A percentile compares a stretch with the other conserved stretches of the same genome.
Conservation (phyloP, 2,797 vertebrate species). For the Characodon lateralis region DNA sequence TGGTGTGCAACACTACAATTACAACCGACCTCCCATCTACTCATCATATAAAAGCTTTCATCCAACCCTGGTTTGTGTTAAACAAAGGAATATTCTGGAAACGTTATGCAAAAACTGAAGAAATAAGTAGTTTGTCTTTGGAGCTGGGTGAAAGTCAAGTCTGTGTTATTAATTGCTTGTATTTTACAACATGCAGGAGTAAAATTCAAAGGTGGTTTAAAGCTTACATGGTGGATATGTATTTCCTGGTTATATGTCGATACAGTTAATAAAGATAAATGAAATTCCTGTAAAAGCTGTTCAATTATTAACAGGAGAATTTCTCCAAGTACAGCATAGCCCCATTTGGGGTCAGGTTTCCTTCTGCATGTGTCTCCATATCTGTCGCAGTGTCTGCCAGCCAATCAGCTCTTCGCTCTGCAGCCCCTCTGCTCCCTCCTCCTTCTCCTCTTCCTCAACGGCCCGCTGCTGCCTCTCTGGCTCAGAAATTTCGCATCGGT, state of each 20-base stretch:
- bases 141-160: neutral
- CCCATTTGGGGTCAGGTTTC: neutral
- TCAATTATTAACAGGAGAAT: neutral
- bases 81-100: neutral
- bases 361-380: neutral
- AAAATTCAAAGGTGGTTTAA: neutral
- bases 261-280: neutral
- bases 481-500: constrained; percentile 30
- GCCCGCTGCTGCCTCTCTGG: neutral
- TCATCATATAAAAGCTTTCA: neutral
- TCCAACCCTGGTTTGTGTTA: neutral
- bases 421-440: neutral
- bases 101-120: neutral
- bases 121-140: neutral
- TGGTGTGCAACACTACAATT: too few species aligned
- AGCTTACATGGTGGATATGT: neutral
- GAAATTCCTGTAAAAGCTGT: neutral
- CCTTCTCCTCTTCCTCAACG: too few species aligned
- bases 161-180: neutral
- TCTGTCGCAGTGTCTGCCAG: constrained; percentile 6
- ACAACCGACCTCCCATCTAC: too few species aligned
- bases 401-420: constrained; percentile 66
- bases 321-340: neutral
- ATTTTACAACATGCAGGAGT: neutral
- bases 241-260: neutral